Evolutionary conservation across 2,888 invertebrate species (phyloP).

Genomic region (Cryptocephalus primarius): DNA sequence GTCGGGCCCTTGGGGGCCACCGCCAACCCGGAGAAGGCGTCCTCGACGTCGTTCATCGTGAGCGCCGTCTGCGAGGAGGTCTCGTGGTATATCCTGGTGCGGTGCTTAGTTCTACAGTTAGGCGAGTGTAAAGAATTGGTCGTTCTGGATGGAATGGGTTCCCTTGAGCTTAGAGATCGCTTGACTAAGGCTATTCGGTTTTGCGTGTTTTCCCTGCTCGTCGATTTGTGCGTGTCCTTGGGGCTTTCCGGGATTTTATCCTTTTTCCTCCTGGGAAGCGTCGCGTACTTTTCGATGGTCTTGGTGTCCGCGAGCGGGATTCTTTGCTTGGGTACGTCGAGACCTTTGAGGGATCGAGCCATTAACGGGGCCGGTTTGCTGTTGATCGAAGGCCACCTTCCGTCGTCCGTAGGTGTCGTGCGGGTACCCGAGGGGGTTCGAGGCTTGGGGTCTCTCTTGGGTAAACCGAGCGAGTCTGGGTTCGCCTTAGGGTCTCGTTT

Average conservation of each 20-base stretch:
- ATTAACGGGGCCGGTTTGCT: conserved; percentile 35
- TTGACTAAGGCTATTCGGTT: conserved; percentile 21
- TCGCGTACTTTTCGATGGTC: conserved; percentile 64
- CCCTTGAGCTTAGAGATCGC: conserved; percentile 7
- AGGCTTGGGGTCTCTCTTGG: conserved; percentile 16
- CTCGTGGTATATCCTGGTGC: conserved; percentile 71
- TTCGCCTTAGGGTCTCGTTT: conserved; percentile 19
- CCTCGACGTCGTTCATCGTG: conserved; percentile 59
- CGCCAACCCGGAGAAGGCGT: conserved; percentile 53
- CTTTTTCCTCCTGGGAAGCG: conserved; percentile 62
- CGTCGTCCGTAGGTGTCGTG: conserved; percentile 53
- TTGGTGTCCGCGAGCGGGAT: conserved; percentile 34
- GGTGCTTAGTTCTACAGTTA: conserved; percentile 29
- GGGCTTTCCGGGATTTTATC: conserved; percentile 44
- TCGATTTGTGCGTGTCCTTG: conserved; percentile 14
- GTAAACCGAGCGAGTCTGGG: conserved; percentile 22
- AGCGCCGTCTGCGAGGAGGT: conserved; percentile 67
- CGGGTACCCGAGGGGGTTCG: conserved; percentile 8
- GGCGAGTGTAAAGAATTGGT: conserved; percentile 31
- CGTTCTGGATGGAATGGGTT: conserved; percentile 28
- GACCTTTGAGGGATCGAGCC: conserved; percentile 19
- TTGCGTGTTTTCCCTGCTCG: conserved; percentile 17
- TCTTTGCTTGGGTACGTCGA: conserved; percentile 25
- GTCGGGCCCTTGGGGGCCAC: conserved; percentile 25
- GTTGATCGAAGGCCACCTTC: conserved; percentile 53